These are phyloP conservation scores for Erpobdella octoculata DNA, from an alignment of 2,888 invertebrate species.

Conservation along the genomic window DNA sequence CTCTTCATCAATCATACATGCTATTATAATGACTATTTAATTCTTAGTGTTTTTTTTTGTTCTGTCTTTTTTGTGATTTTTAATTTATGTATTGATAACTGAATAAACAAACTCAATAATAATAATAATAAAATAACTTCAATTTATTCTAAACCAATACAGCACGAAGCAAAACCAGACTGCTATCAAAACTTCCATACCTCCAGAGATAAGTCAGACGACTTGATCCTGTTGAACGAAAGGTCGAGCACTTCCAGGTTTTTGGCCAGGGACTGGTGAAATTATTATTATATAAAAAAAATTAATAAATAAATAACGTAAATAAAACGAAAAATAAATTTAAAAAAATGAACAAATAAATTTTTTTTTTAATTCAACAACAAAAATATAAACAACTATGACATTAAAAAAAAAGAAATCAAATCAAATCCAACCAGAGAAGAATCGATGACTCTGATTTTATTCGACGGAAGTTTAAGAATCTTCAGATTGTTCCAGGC, in stretches of 20 bases:
- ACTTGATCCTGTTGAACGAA: neutral
- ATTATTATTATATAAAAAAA: neutral
- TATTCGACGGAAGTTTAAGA: neutral
- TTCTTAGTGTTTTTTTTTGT: too few relatives aligned
- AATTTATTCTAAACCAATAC: neutral
- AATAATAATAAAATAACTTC: neutral
- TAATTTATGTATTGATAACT: too few relatives aligned
- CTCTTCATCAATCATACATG: too few relatives aligned
- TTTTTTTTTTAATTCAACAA: too few relatives aligned
- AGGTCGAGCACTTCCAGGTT: constrained; percentile 8
- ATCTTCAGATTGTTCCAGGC: neutral
- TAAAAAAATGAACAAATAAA: too few relatives aligned
- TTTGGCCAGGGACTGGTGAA: neutral
- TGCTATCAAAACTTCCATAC: too few relatives aligned
- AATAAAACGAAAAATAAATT: too few relatives aligned
- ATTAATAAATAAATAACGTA: neutral
- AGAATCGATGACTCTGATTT: neutral
- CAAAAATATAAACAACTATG: neutral
- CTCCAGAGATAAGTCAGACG: neutral
- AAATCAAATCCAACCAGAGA: neutral
- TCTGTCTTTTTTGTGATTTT: too few relatives aligned
- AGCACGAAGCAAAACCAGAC: neutral
- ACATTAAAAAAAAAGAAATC: neutral
- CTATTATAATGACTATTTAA: too few relatives aligned
- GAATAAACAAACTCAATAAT: neutral